Conservation (phyloP, 2,797 vertebrate genomes). For the Cephalopachus bancanus region DNA sequence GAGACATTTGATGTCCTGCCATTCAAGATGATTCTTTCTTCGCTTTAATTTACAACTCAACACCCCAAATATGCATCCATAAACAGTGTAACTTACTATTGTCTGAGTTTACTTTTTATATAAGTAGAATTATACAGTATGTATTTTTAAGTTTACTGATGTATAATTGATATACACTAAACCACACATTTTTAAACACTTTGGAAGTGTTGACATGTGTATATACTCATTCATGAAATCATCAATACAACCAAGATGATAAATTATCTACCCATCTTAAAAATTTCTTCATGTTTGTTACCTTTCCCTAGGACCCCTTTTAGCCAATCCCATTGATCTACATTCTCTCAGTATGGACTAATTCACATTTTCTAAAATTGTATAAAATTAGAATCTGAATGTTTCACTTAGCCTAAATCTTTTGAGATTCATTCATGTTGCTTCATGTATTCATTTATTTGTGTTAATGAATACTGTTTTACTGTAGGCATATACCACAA, state of each 20-base stretch:
- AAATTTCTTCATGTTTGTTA: neutral
- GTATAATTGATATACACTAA: neutral
- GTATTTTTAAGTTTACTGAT: neutral
- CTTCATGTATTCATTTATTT: neutral
- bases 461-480: neutral
- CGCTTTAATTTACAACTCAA: neutral
- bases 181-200: neutral
- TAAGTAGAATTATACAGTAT: neutral
- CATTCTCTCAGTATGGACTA: neutral
- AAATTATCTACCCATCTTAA: neutral
- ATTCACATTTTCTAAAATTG: neutral
- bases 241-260: neutral
- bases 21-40: neutral
- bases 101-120: neutral
- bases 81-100: neutral
- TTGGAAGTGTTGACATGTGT: neutral
- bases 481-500: neutral
- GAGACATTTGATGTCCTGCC: neutral
- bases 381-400: neutral
- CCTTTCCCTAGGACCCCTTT: neutral
- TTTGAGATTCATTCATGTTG: neutral
- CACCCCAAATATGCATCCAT: neutral
- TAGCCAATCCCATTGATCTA: neutral
- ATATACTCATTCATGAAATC: neutral
- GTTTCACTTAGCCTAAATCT: neutral